Conservation (phyloP, 1,140 invertebrate genomes). For the Drosophila nebulosa region DNA sequence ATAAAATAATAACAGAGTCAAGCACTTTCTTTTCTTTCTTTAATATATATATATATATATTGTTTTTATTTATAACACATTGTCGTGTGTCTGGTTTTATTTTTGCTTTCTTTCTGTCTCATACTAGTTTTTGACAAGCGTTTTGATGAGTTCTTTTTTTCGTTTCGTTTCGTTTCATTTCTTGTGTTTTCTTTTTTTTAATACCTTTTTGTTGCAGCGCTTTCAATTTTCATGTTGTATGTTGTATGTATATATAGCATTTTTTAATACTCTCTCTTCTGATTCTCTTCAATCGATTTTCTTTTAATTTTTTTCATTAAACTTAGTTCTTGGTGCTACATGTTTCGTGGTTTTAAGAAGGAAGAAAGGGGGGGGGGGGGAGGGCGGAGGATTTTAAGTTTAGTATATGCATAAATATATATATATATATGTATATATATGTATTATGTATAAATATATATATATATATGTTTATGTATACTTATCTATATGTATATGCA, state of each 20-base stretch:
- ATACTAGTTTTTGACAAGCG: slow-evolving; percentile 1
- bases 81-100: slow-evolving; percentile 32
- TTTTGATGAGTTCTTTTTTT: no score
- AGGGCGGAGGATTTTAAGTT: neutral
- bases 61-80: slow-evolving; percentile 47
- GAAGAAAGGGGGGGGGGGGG: neutral
- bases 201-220: neutral
- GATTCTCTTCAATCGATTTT: neutral
- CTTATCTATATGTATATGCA: slow-evolving; percentile 11
- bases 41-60: slow-evolving; percentile 39
- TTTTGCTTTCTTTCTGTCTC: neutral
- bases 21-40: slow-evolving; percentile 15
- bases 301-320: neutral
- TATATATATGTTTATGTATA: slow-evolving; percentile 3
- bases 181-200: no score
- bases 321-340: slow-evolving; percentile 5
- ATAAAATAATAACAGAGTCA: neutral
- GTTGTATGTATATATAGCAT: neutral
- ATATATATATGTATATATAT: neutral
- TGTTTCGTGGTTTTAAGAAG: neutral
- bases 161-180: no score
- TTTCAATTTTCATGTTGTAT: neutral
- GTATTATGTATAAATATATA: neutral
- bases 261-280: neutral
- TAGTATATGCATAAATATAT: neutral